phyloP scores from a whole-genome alignment of 2,888 invertebrate species.

The Ryuthela nishihirai region DNA sequence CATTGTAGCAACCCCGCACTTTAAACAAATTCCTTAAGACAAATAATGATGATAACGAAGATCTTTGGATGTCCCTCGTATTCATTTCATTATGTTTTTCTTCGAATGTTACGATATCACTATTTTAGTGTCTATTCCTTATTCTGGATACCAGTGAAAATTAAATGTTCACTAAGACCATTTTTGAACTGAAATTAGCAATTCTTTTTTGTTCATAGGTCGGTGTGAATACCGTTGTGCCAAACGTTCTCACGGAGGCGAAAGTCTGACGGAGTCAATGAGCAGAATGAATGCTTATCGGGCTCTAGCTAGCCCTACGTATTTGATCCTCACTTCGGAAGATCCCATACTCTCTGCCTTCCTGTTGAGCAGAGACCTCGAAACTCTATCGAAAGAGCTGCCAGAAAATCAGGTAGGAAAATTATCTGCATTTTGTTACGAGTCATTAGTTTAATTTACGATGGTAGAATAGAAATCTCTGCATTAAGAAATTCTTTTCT shows the following conservation, averaged over 20 bases:
- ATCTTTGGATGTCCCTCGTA: too few species aligned
- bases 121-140: not conserved
- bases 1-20: too few species aligned
- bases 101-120: not conserved
- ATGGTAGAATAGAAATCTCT: not conserved
- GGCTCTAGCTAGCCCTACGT: conserved; percentile 66
- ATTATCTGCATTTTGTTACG: not conserved
- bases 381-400: conserved; percentile 58
- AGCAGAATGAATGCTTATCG: conserved; percentile 63
- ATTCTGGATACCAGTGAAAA: not conserved
- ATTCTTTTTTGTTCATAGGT: not conserved
- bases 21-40: too few species aligned
- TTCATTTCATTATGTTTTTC: not conserved
- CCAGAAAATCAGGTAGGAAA: conserved; percentile 53
- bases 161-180: not conserved
- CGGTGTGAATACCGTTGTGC: conserved; percentile 5
- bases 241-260: conserved; percentile 8
- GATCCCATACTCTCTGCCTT: conserved; percentile 69
- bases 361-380: conserved; percentile 60
- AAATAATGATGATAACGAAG: too few species aligned
- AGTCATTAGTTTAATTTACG: not conserved
- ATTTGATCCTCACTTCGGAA: conserved; percentile 62
- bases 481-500: not conserved
- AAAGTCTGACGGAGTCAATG: conserved; percentile 50
- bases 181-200: too few species aligned